Evolutionary conservation across 2,113 vertebrate species (phyloP), one percentile per base, ranked within the genome.

Genomic region (Scomber scombrus): DNA sequence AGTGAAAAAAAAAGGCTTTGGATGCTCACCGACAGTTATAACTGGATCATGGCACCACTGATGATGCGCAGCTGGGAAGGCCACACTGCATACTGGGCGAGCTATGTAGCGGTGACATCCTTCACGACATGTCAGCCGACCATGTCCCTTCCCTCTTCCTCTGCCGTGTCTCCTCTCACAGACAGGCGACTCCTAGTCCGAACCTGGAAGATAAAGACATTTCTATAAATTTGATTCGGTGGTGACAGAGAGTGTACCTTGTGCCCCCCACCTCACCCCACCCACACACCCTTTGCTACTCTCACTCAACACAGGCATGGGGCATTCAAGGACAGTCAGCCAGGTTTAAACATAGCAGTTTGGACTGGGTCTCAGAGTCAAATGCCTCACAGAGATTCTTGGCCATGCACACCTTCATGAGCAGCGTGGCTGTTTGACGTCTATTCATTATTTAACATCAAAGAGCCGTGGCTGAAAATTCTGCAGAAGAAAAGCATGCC

Each of bases 1-100:
- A 55, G 26, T 52, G 18, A 26, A 55, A 71, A 26, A 55, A 71
- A 61, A 56, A 46, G n/a, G 3, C 7, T n/a, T n/a, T 43, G 19
- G 76, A 64, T 54, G 69, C 96, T 98, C 94, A 97, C 97, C 97
- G 92, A 96, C 89, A 85, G 95, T 96, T 94, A 97, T 84, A 97
- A 97, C 94, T 95, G 95, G 96, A 96, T 97, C 95, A 97, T 96
- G 96, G 96, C 89, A 94, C 91, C 95, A 93, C 95, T 93, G 75
- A 93, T 94, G 95, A 95, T 92, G 93, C 93, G 78, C 88, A 93
- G 80, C 92, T 84, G 92, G 54, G 91, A 90, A 78, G 14, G 85
- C 94, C 89, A 75, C 93, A 90, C 93, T 15, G 84, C 84, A 85
- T 73, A 46, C 66, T 87, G 90, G 88, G 77, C 3, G 31, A 86